Conservation (phyloP, 2,888 invertebrate species). For the Anticlea derivata region DNA sequence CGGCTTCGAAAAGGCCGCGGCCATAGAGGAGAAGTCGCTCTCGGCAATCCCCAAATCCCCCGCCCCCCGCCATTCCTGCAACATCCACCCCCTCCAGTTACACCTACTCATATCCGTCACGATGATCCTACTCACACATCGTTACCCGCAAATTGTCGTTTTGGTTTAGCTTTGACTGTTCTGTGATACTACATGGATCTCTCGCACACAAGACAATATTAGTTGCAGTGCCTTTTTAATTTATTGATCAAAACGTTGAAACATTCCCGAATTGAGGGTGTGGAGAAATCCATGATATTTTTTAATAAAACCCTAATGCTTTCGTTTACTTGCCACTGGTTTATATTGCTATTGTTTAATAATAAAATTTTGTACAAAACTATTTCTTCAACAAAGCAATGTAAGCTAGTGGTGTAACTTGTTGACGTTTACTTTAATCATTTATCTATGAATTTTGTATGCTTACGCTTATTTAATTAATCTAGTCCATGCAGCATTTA, state of each 20-base stretch:
- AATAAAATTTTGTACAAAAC: conserved; percentile 48
- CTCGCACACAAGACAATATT: conserved; percentile 57
- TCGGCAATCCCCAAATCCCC: conserved; percentile 74
- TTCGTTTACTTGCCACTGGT: conserved; percentile 40
- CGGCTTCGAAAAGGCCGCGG: conserved; percentile 60
- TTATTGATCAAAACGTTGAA: conserved; percentile 37
- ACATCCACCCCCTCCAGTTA: conserved; percentile 86
- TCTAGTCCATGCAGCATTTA: conserved; percentile 48
- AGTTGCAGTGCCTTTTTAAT: conserved; percentile 66
- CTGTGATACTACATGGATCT: conserved; percentile 64
- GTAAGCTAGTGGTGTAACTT: conserved; percentile 54
- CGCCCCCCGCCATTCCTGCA: conserved; percentile 75
- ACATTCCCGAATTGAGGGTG: conserved; percentile 38
- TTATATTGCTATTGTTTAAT: conserved; percentile 45
- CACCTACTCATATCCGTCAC: conserved; percentile 87
- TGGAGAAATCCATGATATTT: conserved; percentile 51
- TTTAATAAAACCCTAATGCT: conserved; percentile 19
- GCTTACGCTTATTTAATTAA: conserved; percentile 58
- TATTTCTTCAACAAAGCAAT: conserved; percentile 37
- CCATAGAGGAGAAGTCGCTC: conserved; percentile 79
- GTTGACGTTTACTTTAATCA: conserved; percentile 44
- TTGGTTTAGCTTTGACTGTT: conserved; percentile 79
- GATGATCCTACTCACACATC: conserved; percentile 86
- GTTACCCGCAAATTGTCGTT: conserved; percentile 87
- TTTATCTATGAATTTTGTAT: conserved; percentile 51